These are phyloP conservation scores for Caenorhabditis sp. DNA, from an alignment of 2,888 invertebrate species.

Conservation along the genomic window DNA sequence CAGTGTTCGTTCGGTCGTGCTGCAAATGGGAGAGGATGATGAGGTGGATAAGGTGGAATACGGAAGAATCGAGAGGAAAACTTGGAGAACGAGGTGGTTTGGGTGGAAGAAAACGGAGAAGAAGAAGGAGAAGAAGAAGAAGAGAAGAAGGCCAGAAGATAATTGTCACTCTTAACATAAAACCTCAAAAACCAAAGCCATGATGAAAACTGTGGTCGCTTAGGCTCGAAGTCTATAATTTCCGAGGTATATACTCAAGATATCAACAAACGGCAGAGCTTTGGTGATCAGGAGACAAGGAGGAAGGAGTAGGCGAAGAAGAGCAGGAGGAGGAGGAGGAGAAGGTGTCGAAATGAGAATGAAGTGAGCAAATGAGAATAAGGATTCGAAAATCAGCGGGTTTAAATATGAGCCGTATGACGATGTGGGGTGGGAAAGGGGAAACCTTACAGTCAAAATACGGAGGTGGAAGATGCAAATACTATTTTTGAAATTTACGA, in stretches of 20 bases:
- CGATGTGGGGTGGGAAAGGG: background rate
- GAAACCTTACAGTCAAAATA: slow-evolving; percentile 5
- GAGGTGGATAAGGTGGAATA: too few species aligned
- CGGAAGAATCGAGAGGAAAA: too few species aligned
- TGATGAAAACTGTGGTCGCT: slow-evolving; percentile 53
- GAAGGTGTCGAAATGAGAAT: too few species aligned
- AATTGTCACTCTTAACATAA: slow-evolving; percentile 35
- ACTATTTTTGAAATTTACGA: slow-evolving; percentile 19
- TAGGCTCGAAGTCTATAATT: slow-evolving; percentile 18
- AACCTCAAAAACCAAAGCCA: slow-evolving; percentile 50
- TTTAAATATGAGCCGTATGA: slow-evolving; percentile 1
- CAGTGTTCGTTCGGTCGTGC: slow-evolving; percentile 46
- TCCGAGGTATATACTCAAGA: slow-evolving; percentile 19
- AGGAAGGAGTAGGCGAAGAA: background rate
- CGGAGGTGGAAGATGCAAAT: slow-evolving; percentile 1
- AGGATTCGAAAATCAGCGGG: slow-evolving; percentile 5
- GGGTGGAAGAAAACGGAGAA: too few species aligned
- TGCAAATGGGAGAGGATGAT: slow-evolving; percentile 28
- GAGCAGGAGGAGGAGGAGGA: background rate
- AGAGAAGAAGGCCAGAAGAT: slow-evolving; percentile 11
- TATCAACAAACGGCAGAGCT: slow-evolving; percentile 26
- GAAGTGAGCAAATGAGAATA: background rate
- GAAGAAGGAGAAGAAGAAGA: slow-evolving; percentile 9
- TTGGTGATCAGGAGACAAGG: slow-evolving; percentile 33
- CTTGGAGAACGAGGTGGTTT: too few species aligned